Evolutionary conservation across 2,113 vertebrate genomes (phyloP).

Genomic region (Merops nubicus): DNA sequence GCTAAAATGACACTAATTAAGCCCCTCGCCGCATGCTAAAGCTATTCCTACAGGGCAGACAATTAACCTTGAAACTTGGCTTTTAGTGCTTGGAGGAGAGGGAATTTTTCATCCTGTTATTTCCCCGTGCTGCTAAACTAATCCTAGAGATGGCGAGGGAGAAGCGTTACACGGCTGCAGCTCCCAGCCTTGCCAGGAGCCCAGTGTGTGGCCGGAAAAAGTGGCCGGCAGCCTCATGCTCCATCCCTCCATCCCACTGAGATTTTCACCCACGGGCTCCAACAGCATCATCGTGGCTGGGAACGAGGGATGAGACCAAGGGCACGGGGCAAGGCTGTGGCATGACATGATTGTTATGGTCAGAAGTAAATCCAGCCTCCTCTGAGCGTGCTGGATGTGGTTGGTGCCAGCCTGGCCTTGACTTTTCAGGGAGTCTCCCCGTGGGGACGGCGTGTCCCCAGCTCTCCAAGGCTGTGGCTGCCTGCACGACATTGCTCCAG

Average conservation of each 20-base stretch:
- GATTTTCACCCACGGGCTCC: not conserved
- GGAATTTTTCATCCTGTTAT: slow-evolving; percentile 52
- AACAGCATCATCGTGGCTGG: not conserved
- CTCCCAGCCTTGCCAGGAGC: slow-evolving; percentile 29
- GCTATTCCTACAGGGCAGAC: slow-evolving; percentile 55
- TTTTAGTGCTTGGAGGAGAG: slow-evolving; percentile 60
- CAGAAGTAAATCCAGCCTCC: not conserved
- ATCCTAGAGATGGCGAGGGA: slow-evolving; percentile 21
- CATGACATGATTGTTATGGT: not conserved
- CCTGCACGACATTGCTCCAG: not conserved
- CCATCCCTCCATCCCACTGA: not conserved
- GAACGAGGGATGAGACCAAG: not conserved
- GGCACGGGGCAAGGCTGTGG: not conserved
- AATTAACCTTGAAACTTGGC: slow-evolving; percentile 65
- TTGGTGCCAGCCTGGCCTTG: not conserved
- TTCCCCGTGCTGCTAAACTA: slow-evolving; percentile 36
- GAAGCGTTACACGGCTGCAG: not conserved
- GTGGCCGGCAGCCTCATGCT: slow-evolving; percentile 1
- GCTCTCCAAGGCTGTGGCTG: slow-evolving; percentile 3
- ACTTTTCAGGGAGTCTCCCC: not conserved
- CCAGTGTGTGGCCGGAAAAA: not conserved
- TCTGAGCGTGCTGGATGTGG: not conserved
- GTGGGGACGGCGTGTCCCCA: accelerated
- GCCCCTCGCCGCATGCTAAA: slow-evolving; percentile 20
- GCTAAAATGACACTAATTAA: slow-evolving; percentile 67